A percentile compares a stretch with the other conserved stretches of the same genome.
Evolutionary conservation across 2,797 vertebrate genomes (phyloP).

Genomic region (Vespertilio murinus): DNA sequence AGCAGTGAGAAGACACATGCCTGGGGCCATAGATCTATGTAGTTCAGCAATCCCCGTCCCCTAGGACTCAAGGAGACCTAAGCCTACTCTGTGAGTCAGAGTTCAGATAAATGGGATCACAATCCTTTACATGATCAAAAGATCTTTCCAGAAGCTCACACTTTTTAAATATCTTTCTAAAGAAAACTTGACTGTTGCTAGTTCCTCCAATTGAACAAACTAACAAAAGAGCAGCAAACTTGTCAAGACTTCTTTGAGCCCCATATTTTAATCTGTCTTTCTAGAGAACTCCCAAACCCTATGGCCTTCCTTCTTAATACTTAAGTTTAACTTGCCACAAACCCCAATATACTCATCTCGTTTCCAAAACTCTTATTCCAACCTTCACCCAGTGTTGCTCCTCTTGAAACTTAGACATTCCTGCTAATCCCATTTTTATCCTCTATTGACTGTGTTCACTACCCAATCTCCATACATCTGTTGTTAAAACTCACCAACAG

Average conservation of each 20-base stretch:
- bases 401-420: neutral
- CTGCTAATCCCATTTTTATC: neutral
- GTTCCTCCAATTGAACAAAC: neutral
- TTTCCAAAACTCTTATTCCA: neutral
- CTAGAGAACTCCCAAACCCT: neutral
- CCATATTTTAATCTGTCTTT: neutral
- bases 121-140: neutral
- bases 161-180: neutral
- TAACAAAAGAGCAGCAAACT: neutral
- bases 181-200: neutral
- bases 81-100: neutral
- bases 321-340: neutral
- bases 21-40: neutral
- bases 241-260: neutral
- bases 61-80: neutral
- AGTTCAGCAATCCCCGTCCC: neutral
- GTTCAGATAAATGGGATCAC: neutral
- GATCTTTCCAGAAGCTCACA: neutral
- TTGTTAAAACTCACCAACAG: neutral
- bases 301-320: neutral
- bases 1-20: neutral
- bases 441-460: neutral
- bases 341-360: neutral
- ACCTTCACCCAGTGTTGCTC: neutral
- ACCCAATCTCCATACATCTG: neutral